phyloP scores from a whole-genome alignment of 2,113 vertebrate genomes.

The Phrynosoma blainvillii region DNA sequence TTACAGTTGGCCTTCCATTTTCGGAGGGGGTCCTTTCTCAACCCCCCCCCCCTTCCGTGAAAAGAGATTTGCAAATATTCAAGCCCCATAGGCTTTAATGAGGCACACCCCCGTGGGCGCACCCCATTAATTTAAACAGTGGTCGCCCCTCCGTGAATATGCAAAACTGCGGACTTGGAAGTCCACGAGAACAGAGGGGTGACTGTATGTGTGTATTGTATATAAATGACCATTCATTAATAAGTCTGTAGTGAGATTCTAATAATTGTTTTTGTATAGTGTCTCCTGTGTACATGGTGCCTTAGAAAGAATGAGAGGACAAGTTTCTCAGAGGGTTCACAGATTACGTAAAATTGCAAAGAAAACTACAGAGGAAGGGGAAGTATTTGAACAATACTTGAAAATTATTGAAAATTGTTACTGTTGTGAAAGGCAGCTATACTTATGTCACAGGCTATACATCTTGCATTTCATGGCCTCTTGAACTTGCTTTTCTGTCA shows the following conservation, averaged over 20 bases:
- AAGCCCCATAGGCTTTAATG: too few relatives aligned
- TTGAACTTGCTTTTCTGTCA: background rate
- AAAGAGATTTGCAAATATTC: too few relatives aligned
- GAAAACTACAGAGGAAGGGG: background rate
- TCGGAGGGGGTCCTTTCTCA: too few relatives aligned
- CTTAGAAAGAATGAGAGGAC: background rate
- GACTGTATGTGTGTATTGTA: too few relatives aligned
- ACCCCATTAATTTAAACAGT: too few relatives aligned
- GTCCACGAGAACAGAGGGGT: too few relatives aligned
- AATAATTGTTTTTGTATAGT: background rate
- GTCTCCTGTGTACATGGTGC: background rate
- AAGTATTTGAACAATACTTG: background rate
- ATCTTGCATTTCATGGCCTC: background rate
- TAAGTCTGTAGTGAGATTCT: background rate
- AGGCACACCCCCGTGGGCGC: too few relatives aligned
- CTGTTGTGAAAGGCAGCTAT: background rate
- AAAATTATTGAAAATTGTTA: background rate
- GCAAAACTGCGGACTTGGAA: too few relatives aligned
- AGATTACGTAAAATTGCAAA: background rate
- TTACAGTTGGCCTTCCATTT: too few relatives aligned
- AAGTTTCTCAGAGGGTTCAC: background rate
- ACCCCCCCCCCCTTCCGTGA: too few relatives aligned
- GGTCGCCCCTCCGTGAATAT: too few relatives aligned
- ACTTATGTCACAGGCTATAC: background rate
- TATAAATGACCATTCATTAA: too few relatives aligned